Evolutionary conservation across 2,888 invertebrate genomes (phyloP), one percentile per base, ranked within the genome.

Genomic region (Teleiodes luculella): DNA sequence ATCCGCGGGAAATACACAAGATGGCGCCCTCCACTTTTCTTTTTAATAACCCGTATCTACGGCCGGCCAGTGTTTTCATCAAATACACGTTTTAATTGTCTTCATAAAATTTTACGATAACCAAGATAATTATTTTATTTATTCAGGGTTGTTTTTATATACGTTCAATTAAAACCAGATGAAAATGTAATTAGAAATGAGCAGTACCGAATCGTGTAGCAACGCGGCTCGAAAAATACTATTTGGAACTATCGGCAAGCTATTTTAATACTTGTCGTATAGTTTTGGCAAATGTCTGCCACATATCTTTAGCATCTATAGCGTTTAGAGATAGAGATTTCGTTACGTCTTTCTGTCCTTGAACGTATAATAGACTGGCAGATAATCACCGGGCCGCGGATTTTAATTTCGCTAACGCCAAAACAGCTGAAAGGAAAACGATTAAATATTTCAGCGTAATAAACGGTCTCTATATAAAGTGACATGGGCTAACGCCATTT

Each of bases 1-100:
- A 76, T 71, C 79, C 70, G 61, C 52, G 73, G 70, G 73, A 76
- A 76, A 65, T 58, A 58, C 67, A 60, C 66, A 65, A 83, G 80
- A 83, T 80, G 83, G 86, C 85, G 83, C 76, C 76, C 61, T 54
- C 55, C 43, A 47, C 31, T 52, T 43, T 43, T 41, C 30, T 55
- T 57, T 18, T 35, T 47, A 53, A 56, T 49, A 55, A 59, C 36
- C 31, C 37, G n/a, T 14, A 37, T 14, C 45, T 48, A 46, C 54
- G 30, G 35, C 47, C 54, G 30, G 35, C 47, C 37, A 49, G 33
- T 55, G 48, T 28, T 28, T 35, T 20, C 10, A 41, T 39, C 5
- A 24, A 43, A 43, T 18, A 24, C n/a, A 20, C 13, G 43, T 24
- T 43, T 43, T 33, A 33, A 28, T 43, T 8, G n/a, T 3, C 5